Base-by-base conservation (phyloP, 1,140 invertebrate genomes). In the Calosoma granatense region DNA sequence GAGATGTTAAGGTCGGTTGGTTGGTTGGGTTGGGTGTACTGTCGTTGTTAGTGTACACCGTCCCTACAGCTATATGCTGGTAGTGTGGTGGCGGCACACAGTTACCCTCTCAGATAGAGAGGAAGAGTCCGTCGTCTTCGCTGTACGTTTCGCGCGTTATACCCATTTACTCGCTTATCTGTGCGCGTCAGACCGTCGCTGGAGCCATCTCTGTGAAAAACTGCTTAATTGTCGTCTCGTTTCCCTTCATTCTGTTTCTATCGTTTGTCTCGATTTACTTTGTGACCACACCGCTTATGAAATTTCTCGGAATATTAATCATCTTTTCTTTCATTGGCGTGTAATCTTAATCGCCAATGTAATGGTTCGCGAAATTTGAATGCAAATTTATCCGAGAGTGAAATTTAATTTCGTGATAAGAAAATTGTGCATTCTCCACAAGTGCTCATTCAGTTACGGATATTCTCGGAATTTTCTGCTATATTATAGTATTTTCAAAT, bases 331-430 rank as follows among this genome's bases (percentile, higher is more conserved):
- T 11, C 41, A 47, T 47, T 47, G 41, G 41, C 41, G 41, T 47
- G 41, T 47, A 47, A 47, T 30, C 30, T 60, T 57, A 60, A 60
- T 60, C 55, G 56, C 21, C 53, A 52, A 57, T 60, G 56, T 57
- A 57, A 60, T 57, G 55, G 52, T 55, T 39, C 51, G 59, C 20
- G 55, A 60, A 60, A 60, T 60, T 60, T 57, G 53, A 56, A 57
- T 57, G 52, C 56, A 60, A 60, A 60, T 60, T 59, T 56, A 59
- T 54, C 55, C 58, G 53, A 53, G 58, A 54, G 58, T 56, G 58
- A 58, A 59, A 59, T 59, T 59, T 59, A 59, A 59, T 59, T 59
- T 59, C n/a, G 17, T 41, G 59, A 60, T 60, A 60, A 47, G 41
- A 47, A 9, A 9, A 47, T 17, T 47, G 41, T 47, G 41, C 41